Conservation (phyloP, 2,113 vertebrate genomes). For the Mus spicilegus region DNA sequence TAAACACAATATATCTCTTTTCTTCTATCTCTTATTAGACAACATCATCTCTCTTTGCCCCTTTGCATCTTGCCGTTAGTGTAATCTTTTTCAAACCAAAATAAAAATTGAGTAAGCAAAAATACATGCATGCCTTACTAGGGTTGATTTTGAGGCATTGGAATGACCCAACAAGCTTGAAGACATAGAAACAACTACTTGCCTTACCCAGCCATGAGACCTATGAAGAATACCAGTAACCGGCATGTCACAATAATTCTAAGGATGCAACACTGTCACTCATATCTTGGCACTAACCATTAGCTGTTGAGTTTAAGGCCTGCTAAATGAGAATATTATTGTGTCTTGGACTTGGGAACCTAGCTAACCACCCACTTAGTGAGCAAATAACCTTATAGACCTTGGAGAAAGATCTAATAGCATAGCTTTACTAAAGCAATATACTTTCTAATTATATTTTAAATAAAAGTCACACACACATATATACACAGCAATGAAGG, state of each 20-base stretch:
- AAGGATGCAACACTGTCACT: background rate
- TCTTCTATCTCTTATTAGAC: background rate
- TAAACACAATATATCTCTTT: background rate
- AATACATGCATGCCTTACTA: background rate
- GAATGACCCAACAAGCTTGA: background rate
- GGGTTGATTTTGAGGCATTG: too few species aligned
- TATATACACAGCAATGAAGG: too few species aligned
- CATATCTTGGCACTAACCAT: background rate
- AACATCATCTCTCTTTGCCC: too few species aligned
- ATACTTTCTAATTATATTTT: background rate
- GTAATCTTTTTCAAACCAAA: background rate
- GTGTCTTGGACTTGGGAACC: background rate
- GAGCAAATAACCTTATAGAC: background rate
- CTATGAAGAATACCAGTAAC: background rate
- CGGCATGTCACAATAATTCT: background rate
- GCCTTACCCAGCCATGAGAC: background rate
- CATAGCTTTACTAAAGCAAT: background rate
- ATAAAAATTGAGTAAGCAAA: background rate
- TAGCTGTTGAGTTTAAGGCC: background rate
- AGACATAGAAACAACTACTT: background rate
- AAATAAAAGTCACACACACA: too few species aligned
- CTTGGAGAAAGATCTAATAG: background rate
- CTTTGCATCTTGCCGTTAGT: background rate
- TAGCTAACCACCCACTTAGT: too few species aligned
- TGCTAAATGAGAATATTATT: background rate